Evolutionary conservation across 2,797 vertebrate species (phyloP), one percentile per base, ranked within the genome.

Genomic region (Thalassophryne amazonica): DNA sequence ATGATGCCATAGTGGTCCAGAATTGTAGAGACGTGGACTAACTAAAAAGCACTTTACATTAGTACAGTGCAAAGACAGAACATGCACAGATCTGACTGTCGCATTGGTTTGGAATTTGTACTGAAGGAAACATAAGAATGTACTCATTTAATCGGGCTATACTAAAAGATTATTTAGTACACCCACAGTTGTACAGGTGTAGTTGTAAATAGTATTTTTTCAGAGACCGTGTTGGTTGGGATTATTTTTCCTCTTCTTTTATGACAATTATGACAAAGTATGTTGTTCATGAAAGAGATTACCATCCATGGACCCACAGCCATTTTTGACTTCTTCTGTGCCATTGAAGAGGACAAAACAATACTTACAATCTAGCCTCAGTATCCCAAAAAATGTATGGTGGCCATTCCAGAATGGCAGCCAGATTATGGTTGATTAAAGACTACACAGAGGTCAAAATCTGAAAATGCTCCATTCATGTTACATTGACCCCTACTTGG

Each of bases 151-250:
- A 64, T 46, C 48, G 25, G 41, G 20, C 61, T 60, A 12, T 29
- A 17, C 28, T 35, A 40, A 60, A 42, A 63, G 59, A 33, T 40
- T 23, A 18, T 60, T 59, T 60, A 22, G 28, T 53, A 34, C 67
- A 56, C 59, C 59, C 52, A 29, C 37, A 69, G 57, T 65, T 84
- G 74, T 84, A 81, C 60, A 85, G 70, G 40, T 62, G 59, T 60
- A 56, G 84, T 51, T 88, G 84, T 87, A 80, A 80, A 87, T 87
- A 83, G 53, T 78, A 61, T 55, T 72, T 73, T 28, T 63, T 50
- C 53, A 65, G 64, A 51, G 32, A 41, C 34, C 39, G 57, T 49
- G 25, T 49, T 57, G 20, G 20, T 51, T 51, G n/a, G n/a, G 29
- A 57, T 39, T 23, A 20, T 54, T 46, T 58, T 58, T 73, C 17